phyloP scores from a whole-genome alignment of 2,888 invertebrate genomes.

The Tetropium fuscum region DNA sequence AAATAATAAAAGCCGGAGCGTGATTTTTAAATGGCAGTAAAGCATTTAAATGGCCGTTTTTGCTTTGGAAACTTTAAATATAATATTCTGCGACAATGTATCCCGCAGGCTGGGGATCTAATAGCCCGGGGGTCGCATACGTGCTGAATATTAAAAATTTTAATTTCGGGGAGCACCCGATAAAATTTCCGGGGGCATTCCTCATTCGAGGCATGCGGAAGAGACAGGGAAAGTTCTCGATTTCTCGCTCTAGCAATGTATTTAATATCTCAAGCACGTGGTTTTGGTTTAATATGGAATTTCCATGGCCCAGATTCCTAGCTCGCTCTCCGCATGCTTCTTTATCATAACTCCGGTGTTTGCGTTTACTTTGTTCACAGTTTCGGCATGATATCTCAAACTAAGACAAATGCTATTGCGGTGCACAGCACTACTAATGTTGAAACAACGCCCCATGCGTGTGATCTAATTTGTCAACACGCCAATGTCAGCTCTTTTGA shows the following conservation, averaged over 20 bases:
- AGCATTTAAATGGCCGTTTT: conserved; percentile 12
- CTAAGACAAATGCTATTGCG: conserved; percentile 14
- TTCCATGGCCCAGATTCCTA: conserved; percentile 43
- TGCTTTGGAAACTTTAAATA: conserved; percentile 9
- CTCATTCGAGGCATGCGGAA: conserved; percentile 28
- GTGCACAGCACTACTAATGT: too few species aligned
- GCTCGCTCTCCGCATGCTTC: conserved; percentile 9
- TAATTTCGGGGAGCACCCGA: conserved; percentile 19
- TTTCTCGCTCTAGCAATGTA: conserved; percentile 40
- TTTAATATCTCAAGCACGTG: conserved; percentile 57
- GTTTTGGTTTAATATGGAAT: conserved; percentile 55
- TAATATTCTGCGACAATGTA: conserved; percentile 9
- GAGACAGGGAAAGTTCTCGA: conserved; percentile 28
- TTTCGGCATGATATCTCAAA: conserved; percentile 22
- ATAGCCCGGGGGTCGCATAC: conserved; percentile 13
- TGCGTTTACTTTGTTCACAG: conserved; percentile 23
- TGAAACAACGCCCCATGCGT: too few species aligned
- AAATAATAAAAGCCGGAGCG: conserved; percentile 2
- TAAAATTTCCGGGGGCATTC: conserved; percentile 27
- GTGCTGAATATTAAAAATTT: conserved; percentile 33
- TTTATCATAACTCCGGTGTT: conserved; percentile 24
- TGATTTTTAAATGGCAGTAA: conserved; percentile 6
- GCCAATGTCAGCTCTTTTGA: too few species aligned
- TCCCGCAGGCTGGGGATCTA: conserved; percentile 1
- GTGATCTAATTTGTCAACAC: too few species aligned